Evolutionary conservation across 2,113 vertebrate species (phyloP), one percentile per base, ranked within the genome.

Genomic region (Tragulus kanchil): DNA sequence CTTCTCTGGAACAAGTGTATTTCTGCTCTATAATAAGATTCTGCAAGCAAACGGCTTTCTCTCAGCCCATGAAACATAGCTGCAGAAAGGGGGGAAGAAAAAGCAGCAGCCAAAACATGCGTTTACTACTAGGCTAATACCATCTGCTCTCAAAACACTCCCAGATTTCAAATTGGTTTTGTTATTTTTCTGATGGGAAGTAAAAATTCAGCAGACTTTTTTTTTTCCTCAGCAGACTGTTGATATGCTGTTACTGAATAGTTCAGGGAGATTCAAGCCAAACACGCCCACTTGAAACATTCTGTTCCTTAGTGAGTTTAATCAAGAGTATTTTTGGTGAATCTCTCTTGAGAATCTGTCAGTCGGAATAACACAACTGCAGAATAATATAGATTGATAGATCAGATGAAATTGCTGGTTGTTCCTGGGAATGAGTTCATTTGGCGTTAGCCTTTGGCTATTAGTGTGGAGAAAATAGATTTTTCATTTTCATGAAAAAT

Each of bases 21-120:
- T 93, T 96, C 87, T 97, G 87, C 56, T 97, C 95, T 91, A 73
- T 95, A 97, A 95, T 94, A 97, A 97, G 94, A 95, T 96, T 79
- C 82, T 96, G 93, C 69, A 96, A 94, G 89, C 84, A 95, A 92
- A 96, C 90, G 69, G 28, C 92, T 95, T 97, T 95, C 92, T 73
- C 59, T 85, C 90, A 58, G 81, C 50, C 36, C 67, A 95, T 89
- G 93, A 90, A 94, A 93, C 96, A 85, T 73, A 96, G 65, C 87
- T 85, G 31, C 86, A 0, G 14, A 81, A 81, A 4, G 11, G 10
- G 45, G 17, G 8, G 3, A n/a, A 21, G 12, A 31, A 31, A 21
- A 88, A 71, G 69, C 13, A 73, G 50, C 21, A 92, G 83, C 75
- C 96, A 96, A 91, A 90, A 93, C 90, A 97, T 83, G 71, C 94